phyloP scores from a whole-genome alignment of 2,888 invertebrate species.

The Halictus ligatus region DNA sequence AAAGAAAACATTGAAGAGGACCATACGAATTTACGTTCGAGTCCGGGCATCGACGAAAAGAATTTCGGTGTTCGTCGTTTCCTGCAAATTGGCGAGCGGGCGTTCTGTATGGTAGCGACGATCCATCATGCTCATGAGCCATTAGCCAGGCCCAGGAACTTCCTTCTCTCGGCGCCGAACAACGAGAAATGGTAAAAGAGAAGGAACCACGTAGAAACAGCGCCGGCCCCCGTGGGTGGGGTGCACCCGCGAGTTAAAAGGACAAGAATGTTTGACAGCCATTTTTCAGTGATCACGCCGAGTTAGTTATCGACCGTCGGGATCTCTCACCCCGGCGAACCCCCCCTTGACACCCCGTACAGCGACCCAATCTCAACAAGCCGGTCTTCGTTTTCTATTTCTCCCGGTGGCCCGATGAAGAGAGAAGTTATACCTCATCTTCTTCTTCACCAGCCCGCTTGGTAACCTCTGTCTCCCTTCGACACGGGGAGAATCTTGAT shows the following conservation, averaged over 20 bases:
- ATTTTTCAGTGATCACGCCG: constrained; percentile 83
- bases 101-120: constrained; percentile 69
- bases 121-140: constrained; percentile 77
- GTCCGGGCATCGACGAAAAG: constrained; percentile 32
- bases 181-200: constrained; percentile 30
- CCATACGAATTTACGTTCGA: background rate
- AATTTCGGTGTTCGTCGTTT: constrained; percentile 60
- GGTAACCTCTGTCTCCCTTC: constrained; percentile 51
- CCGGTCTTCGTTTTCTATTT: constrained; percentile 77
- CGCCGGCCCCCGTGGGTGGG: constrained; percentile 75
- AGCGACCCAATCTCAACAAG: constrained; percentile 73
- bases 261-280: constrained; percentile 83
- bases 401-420: constrained; percentile 72
- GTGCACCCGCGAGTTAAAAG: constrained; percentile 80
- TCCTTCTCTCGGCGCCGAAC: constrained; percentile 37
- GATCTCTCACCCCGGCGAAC: constrained; percentile 74
- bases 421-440: constrained; percentile 78
- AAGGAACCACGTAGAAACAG: constrained; percentile 54
- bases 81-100: constrained; percentile 77
- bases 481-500: constrained; percentile 31
- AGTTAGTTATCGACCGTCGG: constrained; percentile 81
- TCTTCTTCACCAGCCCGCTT: constrained; percentile 58
- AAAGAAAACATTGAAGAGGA: background rate
- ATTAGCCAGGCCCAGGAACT: constrained; percentile 74
- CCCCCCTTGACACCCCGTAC: constrained; percentile 67